Evolutionary conservation across 1,140 invertebrate genomes (phyloP).

Genomic region (Helicorthomorpha holstii): DNA sequence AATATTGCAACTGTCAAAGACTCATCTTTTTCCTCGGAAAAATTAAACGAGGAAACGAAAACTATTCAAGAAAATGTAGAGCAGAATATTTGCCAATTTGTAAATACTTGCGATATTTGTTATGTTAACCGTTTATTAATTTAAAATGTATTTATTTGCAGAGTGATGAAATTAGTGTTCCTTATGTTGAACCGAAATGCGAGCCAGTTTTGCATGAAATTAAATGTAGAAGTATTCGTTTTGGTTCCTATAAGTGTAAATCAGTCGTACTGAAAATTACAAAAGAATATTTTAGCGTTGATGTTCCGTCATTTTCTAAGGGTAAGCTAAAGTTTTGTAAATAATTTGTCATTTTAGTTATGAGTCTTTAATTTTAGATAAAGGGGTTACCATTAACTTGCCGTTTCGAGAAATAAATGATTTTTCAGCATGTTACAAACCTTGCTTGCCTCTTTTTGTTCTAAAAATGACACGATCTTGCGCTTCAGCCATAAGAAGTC

Average conservation of each 20-base stretch:
- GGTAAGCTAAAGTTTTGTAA: background rate
- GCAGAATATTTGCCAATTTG: background rate
- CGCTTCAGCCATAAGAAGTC: slow-evolving; percentile 44
- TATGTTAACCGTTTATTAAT: background rate
- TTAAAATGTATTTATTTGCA: too few species aligned
- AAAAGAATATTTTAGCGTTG: slow-evolving; percentile 15
- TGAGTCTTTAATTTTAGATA: background rate
- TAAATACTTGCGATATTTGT: background rate
- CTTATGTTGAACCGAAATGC: too few species aligned
- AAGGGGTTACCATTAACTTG: background rate
- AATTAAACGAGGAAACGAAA: slow-evolving; percentile 6
- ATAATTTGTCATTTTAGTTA: background rate
- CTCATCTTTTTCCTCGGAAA: slow-evolving; percentile 1
- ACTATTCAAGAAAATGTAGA: slow-evolving; percentile 2
- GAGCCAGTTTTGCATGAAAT: too few species aligned
- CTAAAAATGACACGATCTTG: slow-evolving; percentile 47
- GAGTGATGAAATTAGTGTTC: too few species aligned
- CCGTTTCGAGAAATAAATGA: background rate
- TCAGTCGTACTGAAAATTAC: slow-evolving; percentile 5
- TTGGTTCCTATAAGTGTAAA: too few species aligned
- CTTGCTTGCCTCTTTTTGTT: slow-evolving; percentile 52
- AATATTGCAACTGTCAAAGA: background rate
- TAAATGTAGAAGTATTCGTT: too few species aligned
- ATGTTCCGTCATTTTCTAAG: background rate
- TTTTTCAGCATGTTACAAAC: slow-evolving; percentile 37